phyloP scores from a whole-genome alignment of 2,113 vertebrate species.

The Atrichornis clamosus region DNA sequence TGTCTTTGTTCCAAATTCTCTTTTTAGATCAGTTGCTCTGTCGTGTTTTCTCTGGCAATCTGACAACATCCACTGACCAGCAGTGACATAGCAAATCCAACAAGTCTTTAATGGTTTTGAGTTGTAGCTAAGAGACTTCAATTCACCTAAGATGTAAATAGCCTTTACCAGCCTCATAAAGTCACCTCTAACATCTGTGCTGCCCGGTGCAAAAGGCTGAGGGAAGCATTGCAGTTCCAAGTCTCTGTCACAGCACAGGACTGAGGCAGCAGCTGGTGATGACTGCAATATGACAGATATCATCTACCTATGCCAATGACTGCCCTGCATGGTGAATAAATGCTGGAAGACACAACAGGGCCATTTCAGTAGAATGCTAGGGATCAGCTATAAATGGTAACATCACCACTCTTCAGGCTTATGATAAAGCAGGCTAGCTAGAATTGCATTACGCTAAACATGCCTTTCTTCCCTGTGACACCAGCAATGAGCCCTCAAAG shows the following conservation, averaged over 20 bases:
- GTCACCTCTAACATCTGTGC: not conserved
- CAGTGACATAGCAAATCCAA: not conserved
- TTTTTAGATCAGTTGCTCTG: not conserved
- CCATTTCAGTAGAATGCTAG: not conserved
- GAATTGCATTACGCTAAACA: not conserved
- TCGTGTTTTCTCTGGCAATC: not conserved
- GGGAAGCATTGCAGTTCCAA: not conserved
- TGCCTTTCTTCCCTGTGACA: not conserved
- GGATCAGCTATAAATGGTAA: not conserved
- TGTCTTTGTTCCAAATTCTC: not conserved
- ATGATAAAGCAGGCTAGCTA: not conserved
- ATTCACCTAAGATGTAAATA: not conserved
- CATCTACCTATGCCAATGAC: not conserved
- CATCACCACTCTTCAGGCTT: not conserved
- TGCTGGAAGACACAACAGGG: not conserved
- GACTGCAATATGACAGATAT: not conserved
- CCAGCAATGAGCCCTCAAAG: not conserved
- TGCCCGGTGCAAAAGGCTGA: not conserved
- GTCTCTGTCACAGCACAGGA: not conserved
- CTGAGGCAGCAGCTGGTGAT: rapidly evolving
- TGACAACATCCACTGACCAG: not conserved
- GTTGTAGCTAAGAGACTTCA: not conserved
- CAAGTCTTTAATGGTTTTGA: not conserved
- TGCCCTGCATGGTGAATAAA: not conserved
- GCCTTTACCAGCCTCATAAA: not conserved